Conservation (phyloP, 2,888 invertebrate species). For the Athalia cordata region DNA sequence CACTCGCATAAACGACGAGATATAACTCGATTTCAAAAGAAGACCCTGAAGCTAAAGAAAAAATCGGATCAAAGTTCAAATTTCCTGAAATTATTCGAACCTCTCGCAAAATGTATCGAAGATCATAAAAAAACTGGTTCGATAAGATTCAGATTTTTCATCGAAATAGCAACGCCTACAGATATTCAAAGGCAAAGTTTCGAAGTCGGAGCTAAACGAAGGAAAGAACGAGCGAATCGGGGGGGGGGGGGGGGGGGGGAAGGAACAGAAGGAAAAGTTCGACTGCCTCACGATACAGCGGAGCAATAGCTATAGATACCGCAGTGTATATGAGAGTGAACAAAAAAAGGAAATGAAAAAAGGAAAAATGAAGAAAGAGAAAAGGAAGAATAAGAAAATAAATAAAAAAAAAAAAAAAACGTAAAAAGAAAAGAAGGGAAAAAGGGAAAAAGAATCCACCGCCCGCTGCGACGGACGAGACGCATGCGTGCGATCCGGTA, state of each 20-base stretch:
- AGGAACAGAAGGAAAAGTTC: conserved; percentile 43
- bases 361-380: conserved; percentile 48
- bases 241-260: conserved; percentile 43
- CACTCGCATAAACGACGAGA: background rate
- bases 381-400: conserved; percentile 49
- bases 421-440: conserved; percentile 46
- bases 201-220: conserved; percentile 63
- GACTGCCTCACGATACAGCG: background rate
- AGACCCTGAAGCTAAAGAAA: too few species aligned
- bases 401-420: conserved; percentile 46
- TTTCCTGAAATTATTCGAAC: too few species aligned
- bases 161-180: conserved; percentile 53
- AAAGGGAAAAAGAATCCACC: conserved; percentile 59
- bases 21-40: too few species aligned
- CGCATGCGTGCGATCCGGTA: conserved; percentile 67
- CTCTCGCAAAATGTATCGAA: too few species aligned
- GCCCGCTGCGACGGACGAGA: conserved; percentile 69
- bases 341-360: conserved; percentile 45
- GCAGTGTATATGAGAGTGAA: background rate
- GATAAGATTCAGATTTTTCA: too few species aligned
- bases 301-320: background rate
- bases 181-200: conserved; percentile 65
- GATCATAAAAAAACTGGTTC: background rate
- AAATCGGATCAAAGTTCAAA: too few species aligned
- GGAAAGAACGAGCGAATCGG: conserved; percentile 49